phyloP scores from a whole-genome alignment of 2,888 invertebrate species.

The Ophion obscuratus region DNA sequence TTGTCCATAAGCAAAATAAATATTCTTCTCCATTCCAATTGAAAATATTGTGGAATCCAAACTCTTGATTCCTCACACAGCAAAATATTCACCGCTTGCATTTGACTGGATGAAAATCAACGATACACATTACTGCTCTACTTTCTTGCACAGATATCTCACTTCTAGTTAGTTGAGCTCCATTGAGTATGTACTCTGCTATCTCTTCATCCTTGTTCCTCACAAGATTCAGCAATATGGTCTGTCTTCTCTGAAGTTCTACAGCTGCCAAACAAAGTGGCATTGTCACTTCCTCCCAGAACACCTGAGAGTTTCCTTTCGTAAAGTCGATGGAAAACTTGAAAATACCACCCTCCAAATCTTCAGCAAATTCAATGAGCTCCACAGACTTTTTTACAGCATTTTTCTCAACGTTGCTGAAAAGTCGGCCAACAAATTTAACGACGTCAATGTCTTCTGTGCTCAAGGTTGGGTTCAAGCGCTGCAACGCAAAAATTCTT shows the following conservation, averaged over 20 bases:
- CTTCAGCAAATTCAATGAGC: slow-evolving; percentile 72
- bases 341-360: slow-evolving; percentile 74
- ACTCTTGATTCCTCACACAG: no score
- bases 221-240: slow-evolving; percentile 74
- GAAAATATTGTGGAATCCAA: no score
- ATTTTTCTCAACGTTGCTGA: slow-evolving; percentile 74
- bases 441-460: slow-evolving; percentile 71
- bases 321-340: slow-evolving; percentile 75
- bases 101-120: background rate
- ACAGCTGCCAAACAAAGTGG: slow-evolving; percentile 73
- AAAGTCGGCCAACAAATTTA: slow-evolving; percentile 70
- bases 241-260: slow-evolving; percentile 73
- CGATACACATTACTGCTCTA: background rate
- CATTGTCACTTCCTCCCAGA: slow-evolving; percentile 76
- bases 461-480: slow-evolving; percentile 76
- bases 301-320: slow-evolving; percentile 70
- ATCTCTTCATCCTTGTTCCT: slow-evolving; percentile 80
- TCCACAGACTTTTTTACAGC: slow-evolving; percentile 64
- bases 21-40: no score
- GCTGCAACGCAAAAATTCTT: slow-evolving; percentile 68
- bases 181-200: slow-evolving; percentile 78
- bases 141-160: slow-evolving; percentile 37
- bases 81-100: no score
- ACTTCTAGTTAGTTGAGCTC: slow-evolving; percentile 78
- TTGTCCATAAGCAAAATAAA: no score